Base-by-base conservation (phyloP, 2,113 vertebrate species). In the Lepus americanus region DNA sequence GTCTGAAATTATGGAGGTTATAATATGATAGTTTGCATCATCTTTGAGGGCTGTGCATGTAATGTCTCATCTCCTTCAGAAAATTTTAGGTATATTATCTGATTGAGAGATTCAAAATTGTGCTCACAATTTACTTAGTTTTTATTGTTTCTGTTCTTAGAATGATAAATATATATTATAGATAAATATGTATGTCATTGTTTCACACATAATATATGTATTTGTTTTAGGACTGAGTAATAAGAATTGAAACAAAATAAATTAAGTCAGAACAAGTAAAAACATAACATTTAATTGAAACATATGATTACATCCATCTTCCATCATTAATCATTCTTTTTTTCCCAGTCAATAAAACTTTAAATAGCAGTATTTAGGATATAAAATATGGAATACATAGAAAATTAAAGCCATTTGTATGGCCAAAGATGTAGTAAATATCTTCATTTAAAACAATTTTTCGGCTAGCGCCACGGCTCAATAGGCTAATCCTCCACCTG, bases 1-100 rank as follows among this genome's bases (percentile, higher is more conserved):
- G 39, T 92, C 51, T 98, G 81, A 88, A 84, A 25, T 96, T 95
- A 97, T 73, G 94, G 94, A 94, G 72, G 63, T 61, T 88, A n/a
- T 90, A 72, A 59, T 83, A 89, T 91, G 66, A 96, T 19, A 7
- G 59, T 33, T 74, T 66, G 53, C 55, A 85, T 94, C 2, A 61
- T 74, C 90, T 79, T 96, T 94, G 89, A 96, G 23, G 29, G 14
- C 80, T 86, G 13, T 49, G 64, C 11, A 33, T 64, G 9, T 73
- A 94, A 39, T 87, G 92, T 93, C 78, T 95, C 39, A 55, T 89
- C 96, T 9, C 25, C 84, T 89, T 93, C 16, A 0, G 22, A 0
- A 95, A 89, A 93, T 93, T 94, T 89, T 55, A 77, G 6, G 39
- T 94, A 8, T 81, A 89, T 55, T 94, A 31, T 67, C 96, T 91